A percentile compares a stretch with the other conserved stretches of the same genome.
phyloP scores from a whole-genome alignment of 2,113 vertebrate genomes.

The Pteruthius melanotis region DNA sequence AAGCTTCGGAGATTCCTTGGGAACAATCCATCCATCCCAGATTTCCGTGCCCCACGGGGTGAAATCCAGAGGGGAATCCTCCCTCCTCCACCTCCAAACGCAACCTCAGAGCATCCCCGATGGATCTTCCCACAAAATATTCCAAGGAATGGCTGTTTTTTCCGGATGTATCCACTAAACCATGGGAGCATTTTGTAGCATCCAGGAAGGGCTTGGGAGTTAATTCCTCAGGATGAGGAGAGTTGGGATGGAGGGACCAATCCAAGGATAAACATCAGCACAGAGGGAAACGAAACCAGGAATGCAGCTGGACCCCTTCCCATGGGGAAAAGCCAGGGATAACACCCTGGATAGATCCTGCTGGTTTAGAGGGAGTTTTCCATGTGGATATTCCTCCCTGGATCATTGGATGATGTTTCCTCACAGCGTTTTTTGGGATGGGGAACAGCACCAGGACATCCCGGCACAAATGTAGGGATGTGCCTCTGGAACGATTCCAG shows the following conservation, averaged over 20 bases:
- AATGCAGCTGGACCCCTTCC: background rate
- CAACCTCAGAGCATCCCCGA: background rate
- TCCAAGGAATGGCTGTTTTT: rapidly evolving
- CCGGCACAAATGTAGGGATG: background rate
- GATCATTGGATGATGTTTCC: background rate
- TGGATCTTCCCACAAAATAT: background rate
- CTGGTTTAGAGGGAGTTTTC: background rate
- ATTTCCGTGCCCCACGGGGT: rapidly evolving
- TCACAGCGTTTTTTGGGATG: background rate
- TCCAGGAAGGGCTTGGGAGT: background rate
- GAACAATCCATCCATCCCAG: background rate
- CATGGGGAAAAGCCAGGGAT: background rate
- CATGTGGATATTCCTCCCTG: background rate
- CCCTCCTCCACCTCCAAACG: background rate
- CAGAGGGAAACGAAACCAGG: background rate
- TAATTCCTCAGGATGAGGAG: background rate
- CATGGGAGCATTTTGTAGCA: rapidly evolving
- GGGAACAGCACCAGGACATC: background rate
- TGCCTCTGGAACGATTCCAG: background rate
- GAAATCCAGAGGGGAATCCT: background rate
- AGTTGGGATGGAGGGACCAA: background rate
- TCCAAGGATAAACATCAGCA: background rate
- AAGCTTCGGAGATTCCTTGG: background rate
- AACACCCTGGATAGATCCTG: background rate
- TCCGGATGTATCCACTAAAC: background rate